Evolutionary conservation across 2,888 invertebrate species (phyloP), one percentile per base, ranked within the genome.

Genomic region (Phlogophora meticulosa): DNA sequence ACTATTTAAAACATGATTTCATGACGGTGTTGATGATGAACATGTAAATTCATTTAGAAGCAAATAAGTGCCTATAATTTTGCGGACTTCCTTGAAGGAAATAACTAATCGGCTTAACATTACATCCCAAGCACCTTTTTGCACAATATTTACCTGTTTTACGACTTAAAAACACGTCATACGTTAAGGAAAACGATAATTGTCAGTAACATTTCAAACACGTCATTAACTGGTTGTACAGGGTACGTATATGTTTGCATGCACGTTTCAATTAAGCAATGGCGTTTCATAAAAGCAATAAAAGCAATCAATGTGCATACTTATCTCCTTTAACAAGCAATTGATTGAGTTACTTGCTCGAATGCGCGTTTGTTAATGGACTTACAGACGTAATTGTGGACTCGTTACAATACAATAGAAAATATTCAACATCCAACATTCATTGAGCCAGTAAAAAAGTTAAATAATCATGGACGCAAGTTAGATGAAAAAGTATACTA

Each of bases 261-360:
- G 48, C 17, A 70, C 36, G 51, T 36, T 55, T 17, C 58, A 69
- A 63, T 63, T 59, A 67, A 56, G 69, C 60, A 65, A 67, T 74
- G 34, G 42, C 77, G 59, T 75, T 66, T 63, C 53, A 72, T 73
- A 70, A 61, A 59, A 76, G 46, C 52, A 69, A 75, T 68, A 76
- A 64, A 34, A 70, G 46, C 67, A 76, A 80, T 72, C 64, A 77
- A 78, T 76, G 59, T 70, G 49, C 61, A 76, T 67, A 71, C 55
- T 76, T 80, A 75, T 61, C 52, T 63, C 55, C 51, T 56, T 56
- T 66, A 75, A 61, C 53, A 42, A 72, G 52, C 76, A 72, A 74
- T 78, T 76, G 76, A 81, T 76, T 78, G 69, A 68, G 68, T 81
- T 81, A 78, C 63, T 62, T 63, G 49, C 24, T 71, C 38, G 46